phyloP scores from a whole-genome alignment of 2,113 vertebrate genomes.

The Caranx ignobilis region DNA sequence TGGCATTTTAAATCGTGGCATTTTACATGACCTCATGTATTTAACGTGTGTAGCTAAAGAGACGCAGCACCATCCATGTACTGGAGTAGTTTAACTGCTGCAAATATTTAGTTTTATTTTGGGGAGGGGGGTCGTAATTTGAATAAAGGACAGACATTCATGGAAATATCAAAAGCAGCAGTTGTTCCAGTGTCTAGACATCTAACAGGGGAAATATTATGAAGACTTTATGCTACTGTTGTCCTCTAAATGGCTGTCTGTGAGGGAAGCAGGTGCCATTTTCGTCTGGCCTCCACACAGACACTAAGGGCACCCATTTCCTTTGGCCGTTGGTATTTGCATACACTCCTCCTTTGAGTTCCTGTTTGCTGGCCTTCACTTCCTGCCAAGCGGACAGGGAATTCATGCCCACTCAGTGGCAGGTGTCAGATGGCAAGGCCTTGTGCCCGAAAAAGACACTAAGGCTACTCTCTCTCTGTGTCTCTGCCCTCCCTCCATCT shows the following conservation, averaged over 20 bases:
- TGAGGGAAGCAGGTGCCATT: constrained; percentile 82
- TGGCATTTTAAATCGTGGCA: constrained; percentile 40
- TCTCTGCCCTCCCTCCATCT: constrained; percentile 18
- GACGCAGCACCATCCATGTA: neutral
- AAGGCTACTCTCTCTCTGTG: constrained; percentile 60
- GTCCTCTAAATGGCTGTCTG: constrained; percentile 77
- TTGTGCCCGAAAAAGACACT: constrained; percentile 79
- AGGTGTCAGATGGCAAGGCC: constrained; percentile 84
- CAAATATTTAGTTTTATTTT: neutral
- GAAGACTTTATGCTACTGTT: constrained; percentile 56
- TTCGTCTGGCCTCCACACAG: constrained; percentile 70
- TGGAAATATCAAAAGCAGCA: constrained; percentile 33
- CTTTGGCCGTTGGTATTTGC: constrained; percentile 77
- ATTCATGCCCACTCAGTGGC: constrained; percentile 80
- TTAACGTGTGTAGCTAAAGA: neutral
- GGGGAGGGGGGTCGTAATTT: neutral
- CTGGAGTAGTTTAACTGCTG: neutral
- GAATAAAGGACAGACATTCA: constrained; percentile 6
- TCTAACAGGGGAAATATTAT: constrained; percentile 63
- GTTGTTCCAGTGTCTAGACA: constrained; percentile 46
- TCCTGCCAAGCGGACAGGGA: constrained; percentile 82
- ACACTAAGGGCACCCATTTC: constrained; percentile 76
- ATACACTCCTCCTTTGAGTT: constrained; percentile 80
- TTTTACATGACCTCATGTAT: constrained; percentile 23
- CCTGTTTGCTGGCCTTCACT: constrained; percentile 76